Base-by-base conservation (phyloP, 2,888 invertebrate genomes). In the Petrolisthes cinctipes region DNA sequence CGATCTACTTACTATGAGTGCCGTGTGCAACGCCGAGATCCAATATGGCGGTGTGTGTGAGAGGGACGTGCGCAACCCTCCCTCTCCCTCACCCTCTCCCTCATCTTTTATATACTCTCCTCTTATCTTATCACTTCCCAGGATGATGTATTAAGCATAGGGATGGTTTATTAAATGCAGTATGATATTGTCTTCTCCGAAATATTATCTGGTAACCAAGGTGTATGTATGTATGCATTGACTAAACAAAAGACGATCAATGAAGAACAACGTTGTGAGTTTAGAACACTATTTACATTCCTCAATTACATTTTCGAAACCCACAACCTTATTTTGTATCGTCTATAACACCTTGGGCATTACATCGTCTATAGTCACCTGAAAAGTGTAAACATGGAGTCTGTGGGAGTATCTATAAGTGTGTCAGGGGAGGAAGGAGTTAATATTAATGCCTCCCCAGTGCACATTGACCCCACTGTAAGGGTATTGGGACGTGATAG, bases 371-470 rank as follows among this genome's bases (percentile, higher is more conserved):
- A 57, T 84, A 84, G 80, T 87, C 89, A 89, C 61, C 76, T 89
- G 89, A 73, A 66, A 78, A 82, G 86, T 89, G 87, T 89, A 87
- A 89, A 89, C 89, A 89, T 89, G 89, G 89, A 87, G 20, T 51
- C 54, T 53, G 37, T 53, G 37, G 83, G 68, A 5, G 75, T 54
- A 20, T 23, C 54, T 83, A 75, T 73, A 71, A 73, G n/a, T 5
- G 61, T 17, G 17, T 81, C 71, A 37, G n/a, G 9, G 17, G 53
- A 51, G 4, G 82, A n/a, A 5, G 54, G 57, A 23, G n/a, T 9
- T 14, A 20, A 61, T 20, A 80, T 75, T 54, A 82, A 76, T 53
- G n/a, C 66, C 11, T 17, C 66, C 17, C 57, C 73, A 1, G 53
- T 23, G 17, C 14, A 82, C 17, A n/a, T 37, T 53, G 76, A 75